Percentiles rank a stretch among this genome's conserved stretches.
These are phyloP conservation scores for Girardinus metallicus DNA, from an alignment of 2,797 vertebrate genomes.

Conservation along the genomic window DNA sequence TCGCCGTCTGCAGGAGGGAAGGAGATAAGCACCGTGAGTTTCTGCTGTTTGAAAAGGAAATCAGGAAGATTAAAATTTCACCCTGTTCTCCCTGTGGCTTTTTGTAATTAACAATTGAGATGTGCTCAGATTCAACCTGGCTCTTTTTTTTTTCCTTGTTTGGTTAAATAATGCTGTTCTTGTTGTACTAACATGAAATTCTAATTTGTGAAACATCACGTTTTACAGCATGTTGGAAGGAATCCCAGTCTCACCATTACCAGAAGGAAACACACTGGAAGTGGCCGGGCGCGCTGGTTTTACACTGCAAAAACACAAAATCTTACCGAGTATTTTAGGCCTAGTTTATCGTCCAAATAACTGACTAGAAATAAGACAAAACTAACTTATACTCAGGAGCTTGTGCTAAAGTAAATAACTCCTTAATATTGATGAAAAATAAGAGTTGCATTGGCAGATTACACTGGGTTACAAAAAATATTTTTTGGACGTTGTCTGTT, in stretches of 20 bases:
- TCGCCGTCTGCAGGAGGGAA: slow-evolving; percentile 75
- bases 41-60: not conserved
- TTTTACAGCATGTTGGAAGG: not conserved
- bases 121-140: not conserved
- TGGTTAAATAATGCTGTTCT: not conserved
- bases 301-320: too few relatives aligned
- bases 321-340: too few relatives aligned
- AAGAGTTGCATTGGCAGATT: too few relatives aligned
- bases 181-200: slow-evolving; percentile 1
- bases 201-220: not conserved
- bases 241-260: not conserved
- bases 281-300: not conserved
- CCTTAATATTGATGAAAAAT: too few relatives aligned
- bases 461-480: too few relatives aligned
- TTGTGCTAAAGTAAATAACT: too few relatives aligned
- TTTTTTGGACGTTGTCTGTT: too few relatives aligned
- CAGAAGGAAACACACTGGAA: not conserved
- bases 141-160: not conserved
- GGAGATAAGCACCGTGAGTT: not conserved
- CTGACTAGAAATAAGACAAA: too few relatives aligned
- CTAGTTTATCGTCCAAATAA: too few relatives aligned
- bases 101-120: slow-evolving; percentile 11
- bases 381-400: too few relatives aligned
- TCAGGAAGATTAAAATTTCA: slow-evolving; percentile 1
- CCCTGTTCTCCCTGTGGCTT: slow-evolving; percentile 1